These are phyloP conservation scores for Esperia sulphurella DNA, from an alignment of 2,888 invertebrate species.

Conservation along the genomic window DNA sequence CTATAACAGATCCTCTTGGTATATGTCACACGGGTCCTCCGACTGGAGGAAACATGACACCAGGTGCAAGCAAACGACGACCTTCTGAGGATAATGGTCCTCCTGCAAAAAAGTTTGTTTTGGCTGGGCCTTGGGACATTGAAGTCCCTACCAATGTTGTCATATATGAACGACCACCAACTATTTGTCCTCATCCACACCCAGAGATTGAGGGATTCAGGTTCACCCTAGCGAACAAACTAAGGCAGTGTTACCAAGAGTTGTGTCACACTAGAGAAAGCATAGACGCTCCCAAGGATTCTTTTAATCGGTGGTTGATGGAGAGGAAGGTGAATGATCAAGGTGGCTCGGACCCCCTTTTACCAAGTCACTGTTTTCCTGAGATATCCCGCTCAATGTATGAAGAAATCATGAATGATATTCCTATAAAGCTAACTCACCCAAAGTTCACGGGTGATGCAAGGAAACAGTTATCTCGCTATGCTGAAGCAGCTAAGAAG, in stretches of 20 bases:
- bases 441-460: slow-evolving; percentile 98
- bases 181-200: slow-evolving; percentile 93
- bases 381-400: slow-evolving; percentile 97
- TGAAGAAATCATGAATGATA: slow-evolving; percentile 98
- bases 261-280: slow-evolving; percentile 94
- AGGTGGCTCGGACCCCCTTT: slow-evolving; percentile 91
- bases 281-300: slow-evolving; percentile 97
- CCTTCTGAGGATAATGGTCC: slow-evolving; percentile 90
- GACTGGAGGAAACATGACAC: slow-evolving; percentile 68
- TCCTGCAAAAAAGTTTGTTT: slow-evolving; percentile 90
- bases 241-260: slow-evolving; percentile 95
- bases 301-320: slow-evolving; percentile 97
- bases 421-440: slow-evolving; percentile 96
- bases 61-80: slow-evolving; percentile 84
- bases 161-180: slow-evolving; percentile 91
- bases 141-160: slow-evolving; percentile 95
- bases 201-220: slow-evolving; percentile 95
- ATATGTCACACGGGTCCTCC: slow-evolving; percentile 81
- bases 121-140: slow-evolving; percentile 96
- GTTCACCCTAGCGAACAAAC: slow-evolving; percentile 88
- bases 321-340: slow-evolving; percentile 95
- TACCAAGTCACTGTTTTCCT: slow-evolving; percentile 94
- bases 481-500: slow-evolving; percentile 97
- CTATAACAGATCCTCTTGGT: slow-evolving; percentile 94
- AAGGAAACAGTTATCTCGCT: slow-evolving; percentile 93